A percentile compares a stretch with the other conserved stretches of the same genome.
Evolutionary conservation across 92 coral and sea anemone species (phyloP).

Genomic region (Desmophyllum pertusum): DNA sequence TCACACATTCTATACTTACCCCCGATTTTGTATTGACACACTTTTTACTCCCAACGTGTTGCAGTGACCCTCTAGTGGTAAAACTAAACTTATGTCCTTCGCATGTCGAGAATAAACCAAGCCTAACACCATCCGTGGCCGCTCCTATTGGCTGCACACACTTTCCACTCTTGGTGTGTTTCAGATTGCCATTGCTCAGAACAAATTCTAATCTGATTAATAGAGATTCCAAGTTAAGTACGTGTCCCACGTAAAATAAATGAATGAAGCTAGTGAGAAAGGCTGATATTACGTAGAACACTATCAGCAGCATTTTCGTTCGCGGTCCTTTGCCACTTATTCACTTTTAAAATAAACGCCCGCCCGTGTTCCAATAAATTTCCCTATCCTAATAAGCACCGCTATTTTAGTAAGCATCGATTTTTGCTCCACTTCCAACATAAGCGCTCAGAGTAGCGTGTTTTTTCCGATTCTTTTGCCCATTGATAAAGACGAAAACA

Average conservation of each 20-base stretch:
- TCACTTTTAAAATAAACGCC: too few species aligned
- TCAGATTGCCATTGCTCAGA: slow-evolving; percentile 73
- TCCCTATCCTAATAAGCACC: too few species aligned
- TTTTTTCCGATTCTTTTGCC: too few species aligned
- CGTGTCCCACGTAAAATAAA: not conserved
- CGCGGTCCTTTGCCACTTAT: too few species aligned
- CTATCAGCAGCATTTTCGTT: too few species aligned
- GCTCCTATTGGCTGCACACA: slow-evolving; percentile 79
- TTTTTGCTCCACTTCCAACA: too few species aligned
- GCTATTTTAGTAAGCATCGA: too few species aligned
- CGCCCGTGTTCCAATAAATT: too few species aligned
- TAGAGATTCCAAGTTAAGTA: not conserved
- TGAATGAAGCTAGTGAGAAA: too few species aligned
- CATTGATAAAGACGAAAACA: too few species aligned
- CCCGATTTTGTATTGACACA: slow-evolving; percentile 86
- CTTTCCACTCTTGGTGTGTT: slow-evolving; percentile 79
- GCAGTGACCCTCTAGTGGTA: slow-evolving; percentile 91
- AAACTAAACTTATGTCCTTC: slow-evolving; percentile 86
- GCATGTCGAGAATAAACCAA: slow-evolving; percentile 83
- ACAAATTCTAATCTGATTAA: slow-evolving; percentile 73
- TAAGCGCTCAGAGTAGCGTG: too few species aligned
- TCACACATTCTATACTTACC: slow-evolving; percentile 73
- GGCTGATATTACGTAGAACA: too few species aligned
- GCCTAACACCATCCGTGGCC: slow-evolving; percentile 71
- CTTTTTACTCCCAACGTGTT: slow-evolving; percentile 89